Percentiles rank a stretch among this genome's conserved stretches.
Evolutionary conservation across 2,888 invertebrate genomes (phyloP).

Genomic region (Abrostola tripartita): DNA sequence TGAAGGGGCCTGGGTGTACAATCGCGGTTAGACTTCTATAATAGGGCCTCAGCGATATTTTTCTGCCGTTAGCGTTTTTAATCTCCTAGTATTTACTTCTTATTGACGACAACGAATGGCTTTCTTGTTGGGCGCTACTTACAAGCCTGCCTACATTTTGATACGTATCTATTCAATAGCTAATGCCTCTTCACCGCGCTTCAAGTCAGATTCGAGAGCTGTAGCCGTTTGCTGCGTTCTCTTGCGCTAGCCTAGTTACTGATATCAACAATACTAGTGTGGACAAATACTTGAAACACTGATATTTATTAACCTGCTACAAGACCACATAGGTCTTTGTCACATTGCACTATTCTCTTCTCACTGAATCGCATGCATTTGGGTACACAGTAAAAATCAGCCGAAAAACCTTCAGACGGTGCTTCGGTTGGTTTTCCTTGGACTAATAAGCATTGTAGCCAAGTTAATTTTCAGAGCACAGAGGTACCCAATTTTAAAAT

Average conservation of each 20-base stretch:
- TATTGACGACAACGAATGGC: constrained; percentile 72
- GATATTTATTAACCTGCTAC: constrained; percentile 20
- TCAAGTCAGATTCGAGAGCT: constrained; percentile 75
- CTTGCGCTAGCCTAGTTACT: constrained; percentile 77
- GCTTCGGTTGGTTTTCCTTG: too few species aligned
- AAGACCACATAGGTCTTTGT: constrained; percentile 5
- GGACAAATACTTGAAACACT: constrained; percentile 66
- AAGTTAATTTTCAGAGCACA: too few species aligned
- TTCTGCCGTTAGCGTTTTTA: constrained; percentile 70
- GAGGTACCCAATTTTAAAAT: too few species aligned
- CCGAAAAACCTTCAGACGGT: background rate
- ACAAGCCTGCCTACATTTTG: constrained; percentile 63
- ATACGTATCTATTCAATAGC: constrained; percentile 58
- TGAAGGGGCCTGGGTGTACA: constrained; percentile 18
- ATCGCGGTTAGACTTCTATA: constrained; percentile 47
- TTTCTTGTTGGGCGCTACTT: constrained; percentile 58
- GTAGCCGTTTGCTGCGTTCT: constrained; percentile 76
- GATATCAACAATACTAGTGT: constrained; percentile 76
- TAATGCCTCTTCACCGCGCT: constrained; percentile 66
- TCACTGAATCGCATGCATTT: background rate
- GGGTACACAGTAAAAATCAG: background rate
- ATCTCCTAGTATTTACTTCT: constrained; percentile 67
- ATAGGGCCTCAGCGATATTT: constrained; percentile 65
- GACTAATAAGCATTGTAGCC: too few species aligned
- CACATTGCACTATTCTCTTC: background rate